These are phyloP conservation scores for Leptatherina wallacei DNA, from an alignment of 2,797 vertebrate genomes.

Conservation along the genomic window DNA sequence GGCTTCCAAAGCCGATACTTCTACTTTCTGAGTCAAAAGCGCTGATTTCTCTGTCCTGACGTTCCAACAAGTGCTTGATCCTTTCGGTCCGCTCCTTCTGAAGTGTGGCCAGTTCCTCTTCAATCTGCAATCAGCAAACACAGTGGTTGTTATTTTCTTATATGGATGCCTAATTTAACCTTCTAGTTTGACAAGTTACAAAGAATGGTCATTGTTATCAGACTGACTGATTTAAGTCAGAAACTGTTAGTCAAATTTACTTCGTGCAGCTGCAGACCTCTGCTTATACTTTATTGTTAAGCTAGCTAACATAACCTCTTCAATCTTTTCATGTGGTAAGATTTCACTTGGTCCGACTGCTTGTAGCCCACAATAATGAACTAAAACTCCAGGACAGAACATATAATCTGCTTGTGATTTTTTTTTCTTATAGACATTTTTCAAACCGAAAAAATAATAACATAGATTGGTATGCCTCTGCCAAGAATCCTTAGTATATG, in stretches of 20 bases:
- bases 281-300: too few relatives aligned
- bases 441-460: too few relatives aligned
- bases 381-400: not conserved
- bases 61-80: slow-evolving; percentile 80
- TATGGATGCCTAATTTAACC: not conserved
- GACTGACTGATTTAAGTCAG: too few relatives aligned
- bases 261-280: too few relatives aligned
- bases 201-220: not conserved
- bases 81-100: slow-evolving; percentile 80
- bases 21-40: slow-evolving; percentile 80
- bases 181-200: not conserved
- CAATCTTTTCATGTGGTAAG: too few relatives aligned
- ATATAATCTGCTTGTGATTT: not conserved
- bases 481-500: too few relatives aligned
- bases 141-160: not conserved
- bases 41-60: slow-evolving; percentile 79
- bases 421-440: not conserved
- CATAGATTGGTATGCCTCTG: too few relatives aligned
- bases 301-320: too few relatives aligned
- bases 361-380: too few relatives aligned
- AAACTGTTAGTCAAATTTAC: too few relatives aligned
- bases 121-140: slow-evolving; percentile 65
- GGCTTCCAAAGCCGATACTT: slow-evolving; percentile 89
- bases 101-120: slow-evolving; percentile 79
- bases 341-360: not conserved